Conservation (phyloP, 2,113 vertebrate species). For the Microcebus lehilahytsara region DNA sequence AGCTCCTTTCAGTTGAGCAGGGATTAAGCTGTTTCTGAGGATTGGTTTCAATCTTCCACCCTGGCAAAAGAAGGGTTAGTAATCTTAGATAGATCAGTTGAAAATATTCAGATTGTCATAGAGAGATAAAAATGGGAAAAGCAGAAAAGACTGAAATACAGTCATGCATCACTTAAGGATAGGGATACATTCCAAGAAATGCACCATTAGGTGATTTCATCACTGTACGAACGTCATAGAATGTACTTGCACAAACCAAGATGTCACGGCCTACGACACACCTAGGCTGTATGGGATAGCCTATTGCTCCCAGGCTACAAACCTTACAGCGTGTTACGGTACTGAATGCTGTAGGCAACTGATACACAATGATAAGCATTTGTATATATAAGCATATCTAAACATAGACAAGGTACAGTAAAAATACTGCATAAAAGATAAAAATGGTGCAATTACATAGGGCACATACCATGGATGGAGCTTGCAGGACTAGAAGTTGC, state of each 20-base stretch:
- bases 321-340: neutral
- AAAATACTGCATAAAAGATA: neutral
- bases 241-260: neutral
- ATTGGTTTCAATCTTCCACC: neutral
- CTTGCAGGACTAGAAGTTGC: neutral
- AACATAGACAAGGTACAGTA: neutral
- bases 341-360: neutral
- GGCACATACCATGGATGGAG: neutral
- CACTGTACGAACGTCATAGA: neutral
- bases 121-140: neutral
- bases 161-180: neutral
- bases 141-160: neutral
- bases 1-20: neutral
- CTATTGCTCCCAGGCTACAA: neutral
- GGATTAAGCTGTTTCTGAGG: neutral
- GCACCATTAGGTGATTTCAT: neutral
- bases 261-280: neutral
- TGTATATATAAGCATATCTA: neutral
- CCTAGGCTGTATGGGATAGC: neutral
- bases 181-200: neutral
- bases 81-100: neutral
- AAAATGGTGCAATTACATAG: neutral
- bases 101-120: constrained; percentile 34
- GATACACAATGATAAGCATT: neutral
- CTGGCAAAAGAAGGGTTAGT: neutral